Evolutionary conservation across 2,888 invertebrate species (phyloP).

Genomic region (Aspidiotus destructor): DNA sequence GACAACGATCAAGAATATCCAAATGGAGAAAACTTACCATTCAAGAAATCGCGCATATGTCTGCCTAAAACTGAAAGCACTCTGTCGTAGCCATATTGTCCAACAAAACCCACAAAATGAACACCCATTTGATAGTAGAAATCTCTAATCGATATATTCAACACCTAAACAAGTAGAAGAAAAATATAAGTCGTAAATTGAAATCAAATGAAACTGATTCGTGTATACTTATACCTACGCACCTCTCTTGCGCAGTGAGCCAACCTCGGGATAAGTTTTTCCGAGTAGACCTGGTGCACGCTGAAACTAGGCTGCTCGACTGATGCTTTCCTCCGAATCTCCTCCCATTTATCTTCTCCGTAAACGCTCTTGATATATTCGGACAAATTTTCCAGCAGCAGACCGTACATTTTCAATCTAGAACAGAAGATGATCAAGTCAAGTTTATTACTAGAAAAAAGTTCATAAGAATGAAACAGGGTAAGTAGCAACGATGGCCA

Average conservation of each 20-base stretch:
- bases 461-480: no score
- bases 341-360: conserved; percentile 90
- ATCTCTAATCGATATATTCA: conserved; percentile 76
- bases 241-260: conserved; percentile 81
- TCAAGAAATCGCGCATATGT: conserved; percentile 90
- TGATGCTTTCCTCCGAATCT: conserved; percentile 73
- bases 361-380: conserved; percentile 87
- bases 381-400: conserved; percentile 85
- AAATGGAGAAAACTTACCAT: conserved; percentile 50
- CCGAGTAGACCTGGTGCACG: conserved; percentile 87
- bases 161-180: conserved; percentile 50
- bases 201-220: not conserved
- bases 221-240: conserved; percentile 38
- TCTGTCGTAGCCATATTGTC: conserved; percentile 89
- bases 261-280: conserved; percentile 72
- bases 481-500: no score
- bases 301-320: conserved; percentile 80
- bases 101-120: conserved; percentile 84
- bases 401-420: conserved; percentile 70
- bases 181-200: not conserved
- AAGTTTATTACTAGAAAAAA: no score
- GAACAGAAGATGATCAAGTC: no score
- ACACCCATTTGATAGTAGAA: conserved; percentile 93
- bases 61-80: conserved; percentile 81
- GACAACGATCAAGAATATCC: not conserved